These are phyloP conservation scores for Urechis unicinctus DNA, from an alignment of 2,888 invertebrate species.

Conservation along the genomic window DNA sequence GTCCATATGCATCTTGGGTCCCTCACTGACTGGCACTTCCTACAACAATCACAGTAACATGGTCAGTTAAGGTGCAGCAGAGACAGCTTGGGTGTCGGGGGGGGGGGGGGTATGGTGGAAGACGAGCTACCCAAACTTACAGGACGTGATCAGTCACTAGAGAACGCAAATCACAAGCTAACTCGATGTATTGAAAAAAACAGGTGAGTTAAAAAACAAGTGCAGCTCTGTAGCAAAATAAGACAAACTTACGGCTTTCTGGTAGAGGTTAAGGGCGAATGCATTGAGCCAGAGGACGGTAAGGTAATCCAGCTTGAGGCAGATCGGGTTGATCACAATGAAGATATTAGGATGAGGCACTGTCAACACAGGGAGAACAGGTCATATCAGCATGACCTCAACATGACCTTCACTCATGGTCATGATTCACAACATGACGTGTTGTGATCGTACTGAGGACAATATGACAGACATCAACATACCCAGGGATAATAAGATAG, in stretches of 20 bases:
- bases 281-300: conserved; percentile 92
- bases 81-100: too few relatives aligned
- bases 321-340: conserved; percentile 83
- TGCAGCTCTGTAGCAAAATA: not conserved
- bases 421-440: too few relatives aligned
- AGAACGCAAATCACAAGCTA: not conserved
- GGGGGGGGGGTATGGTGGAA: too few relatives aligned
- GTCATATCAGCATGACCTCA: too few relatives aligned
- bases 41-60: conserved; percentile 13
- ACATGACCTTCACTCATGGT: too few relatives aligned
- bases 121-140: not conserved
- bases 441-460: too few relatives aligned
- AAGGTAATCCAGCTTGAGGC: conserved; percentile 76
- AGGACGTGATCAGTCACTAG: not conserved
- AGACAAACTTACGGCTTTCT: conserved; percentile 55
- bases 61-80: too few relatives aligned
- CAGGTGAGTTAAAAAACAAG: too few relatives aligned
- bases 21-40: conserved; percentile 16
- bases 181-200: not conserved
- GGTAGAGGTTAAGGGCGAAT: conserved; percentile 79
- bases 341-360: conserved; percentile 92
- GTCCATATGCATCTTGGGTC: conserved; percentile 34
- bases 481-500: too few relatives aligned
- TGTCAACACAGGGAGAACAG: too few relatives aligned
- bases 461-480: too few relatives aligned